Base-by-base conservation (phyloP, 2,888 invertebrate genomes). In the Nephrotoma guestfalica region DNA sequence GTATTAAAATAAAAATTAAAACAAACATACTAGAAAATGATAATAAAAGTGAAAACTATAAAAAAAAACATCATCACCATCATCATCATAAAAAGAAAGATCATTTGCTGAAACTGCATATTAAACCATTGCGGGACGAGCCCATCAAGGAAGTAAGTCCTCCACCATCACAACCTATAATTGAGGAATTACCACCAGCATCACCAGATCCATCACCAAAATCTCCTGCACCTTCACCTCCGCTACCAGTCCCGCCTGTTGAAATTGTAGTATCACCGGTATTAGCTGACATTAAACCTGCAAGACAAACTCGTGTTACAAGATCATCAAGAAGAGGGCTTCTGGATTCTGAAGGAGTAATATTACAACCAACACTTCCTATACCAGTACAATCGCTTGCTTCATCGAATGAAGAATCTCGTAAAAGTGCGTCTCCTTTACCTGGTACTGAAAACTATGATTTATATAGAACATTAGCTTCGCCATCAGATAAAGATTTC, bases 381-480 rank as follows among this genome's bases (percentile, higher is more conserved):
- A 11, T 71, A 30, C 6, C 86, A 86, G 7, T 87, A 87, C 7
- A 87, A 87, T 15, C 57, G 30, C 1, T 40, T 57, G 42, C 30
- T 71, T 3, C 9, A 11, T 3, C 71, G 9, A 71, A 71, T 30
- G 9, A 30, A 30, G 86, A 87, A 11, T 89, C 90, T 85, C 13
- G 13, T 42, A 86, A 86, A 86, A 57, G 41, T 51, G 90, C 91
- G 86, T 94, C 94, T 18, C 94, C 94, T 71, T 90, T 92, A 86
- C 92, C 93, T 87, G 93, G 92, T 15, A 91, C 92, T 86, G 93
- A 93, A 89, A 91, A 90, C 86, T 93, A 92, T 91, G 93, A 93
- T 87, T 89, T 93, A 40, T 93, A 93, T 88, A 92, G 92, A 89
- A 92, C 93, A 45, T 90, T 93, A 86, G 93, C 93, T 86, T 93